Evolutionary conservation across 2,888 invertebrate species (phyloP).

Genomic region (Sphaeridia pumilis): DNA sequence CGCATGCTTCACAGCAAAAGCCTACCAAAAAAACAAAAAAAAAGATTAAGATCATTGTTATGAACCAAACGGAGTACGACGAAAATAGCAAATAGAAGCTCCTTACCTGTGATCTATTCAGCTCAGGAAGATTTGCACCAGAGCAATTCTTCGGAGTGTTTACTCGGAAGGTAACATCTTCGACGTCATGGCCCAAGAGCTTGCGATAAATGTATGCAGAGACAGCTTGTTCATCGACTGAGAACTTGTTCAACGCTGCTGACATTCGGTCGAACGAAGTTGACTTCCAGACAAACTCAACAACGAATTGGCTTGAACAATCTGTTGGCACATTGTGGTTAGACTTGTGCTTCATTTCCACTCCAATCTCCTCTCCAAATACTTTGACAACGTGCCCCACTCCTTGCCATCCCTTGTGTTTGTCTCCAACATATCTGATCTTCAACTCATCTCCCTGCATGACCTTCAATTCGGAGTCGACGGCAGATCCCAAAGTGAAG

Average conservation of each 20-base stretch:
- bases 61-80: no score
- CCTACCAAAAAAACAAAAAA: no score
- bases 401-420: slow-evolving; percentile 92
- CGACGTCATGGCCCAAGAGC: slow-evolving; percentile 83
- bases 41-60: no score
- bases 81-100: not conserved
- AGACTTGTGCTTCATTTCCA: slow-evolving; percentile 69
- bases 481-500: slow-evolving; percentile 92
- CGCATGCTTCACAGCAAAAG: slow-evolving; percentile 96
- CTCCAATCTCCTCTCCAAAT: slow-evolving; percentile 93
- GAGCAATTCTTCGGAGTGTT: slow-evolving; percentile 93
- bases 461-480: slow-evolving; percentile 83
- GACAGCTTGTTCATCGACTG: slow-evolving; percentile 90
- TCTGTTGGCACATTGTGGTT: slow-evolving; percentile 86
- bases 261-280: slow-evolving; percentile 98
- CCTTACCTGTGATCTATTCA: slow-evolving; percentile 82
- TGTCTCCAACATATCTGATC: slow-evolving; percentile 80
- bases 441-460: slow-evolving; percentile 98
- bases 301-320: slow-evolving; percentile 88
- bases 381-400: slow-evolving; percentile 96
- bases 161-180: slow-evolving; percentile 82
- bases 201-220: slow-evolving; percentile 98
- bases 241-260: slow-evolving; percentile 83
- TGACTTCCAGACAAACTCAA: slow-evolving; percentile 99
- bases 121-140: slow-evolving; percentile 91